Conservation (phyloP, 37 sponge, comb jelly and placozoan genomes). For the Spongilla lacustris region DNA sequence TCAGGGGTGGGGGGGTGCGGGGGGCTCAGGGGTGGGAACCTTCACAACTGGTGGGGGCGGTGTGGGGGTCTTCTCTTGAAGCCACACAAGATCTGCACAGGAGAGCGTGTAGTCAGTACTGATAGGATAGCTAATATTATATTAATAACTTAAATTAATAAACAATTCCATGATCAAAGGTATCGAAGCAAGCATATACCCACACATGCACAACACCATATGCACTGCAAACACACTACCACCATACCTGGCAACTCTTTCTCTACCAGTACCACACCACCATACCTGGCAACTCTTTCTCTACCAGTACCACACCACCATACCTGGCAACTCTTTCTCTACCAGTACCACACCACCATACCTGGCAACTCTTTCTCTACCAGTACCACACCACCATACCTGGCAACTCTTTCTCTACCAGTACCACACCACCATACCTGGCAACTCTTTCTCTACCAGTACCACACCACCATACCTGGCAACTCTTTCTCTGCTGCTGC, state of each 20-base stretch:
- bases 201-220: not conserved
- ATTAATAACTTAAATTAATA: too few species aligned
- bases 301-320: too few species aligned
- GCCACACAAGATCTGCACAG: slow-evolving; percentile 47
- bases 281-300: slow-evolving; percentile 31
- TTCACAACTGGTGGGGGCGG: slow-evolving; percentile 17
- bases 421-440: slow-evolving; percentile 35
- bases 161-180: too few species aligned
- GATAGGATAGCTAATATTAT: not conserved
- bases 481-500: slow-evolving; percentile 15
- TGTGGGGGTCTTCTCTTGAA: slow-evolving; percentile 24
- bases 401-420: too few species aligned
- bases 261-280: too few species aligned
- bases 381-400: too few species aligned
- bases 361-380: slow-evolving; percentile 37
- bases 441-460: slow-evolving; percentile 21
- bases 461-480: slow-evolving; percentile 26
- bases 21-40: slow-evolving; percentile 52
- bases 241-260: slow-evolving; percentile 42
- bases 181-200: not conserved
- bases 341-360: too few species aligned
- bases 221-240: not conserved
- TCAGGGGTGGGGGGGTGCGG: slow-evolving; percentile 47
- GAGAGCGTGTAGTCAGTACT: not conserved
- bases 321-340: too few species aligned